Evolutionary conservation across 2,888 invertebrate genomes (phyloP), one percentile per base, ranked within the genome.

Genomic region (Listrodromus nycthemerus): DNA sequence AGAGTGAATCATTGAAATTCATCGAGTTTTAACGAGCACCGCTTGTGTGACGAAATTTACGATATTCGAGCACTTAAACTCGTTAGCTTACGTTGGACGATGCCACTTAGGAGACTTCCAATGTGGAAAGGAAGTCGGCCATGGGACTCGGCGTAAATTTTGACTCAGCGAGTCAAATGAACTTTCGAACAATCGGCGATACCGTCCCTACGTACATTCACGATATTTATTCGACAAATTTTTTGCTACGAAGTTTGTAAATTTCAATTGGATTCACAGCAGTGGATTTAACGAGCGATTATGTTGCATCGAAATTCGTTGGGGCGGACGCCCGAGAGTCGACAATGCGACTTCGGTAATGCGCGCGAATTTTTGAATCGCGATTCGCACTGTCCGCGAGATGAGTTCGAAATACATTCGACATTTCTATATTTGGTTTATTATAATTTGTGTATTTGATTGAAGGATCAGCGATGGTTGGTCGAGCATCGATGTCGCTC

Each of bases 71-170:
- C 55, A 50, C 82, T 87, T 89, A 87, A 85, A 76, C 50, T 48
- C 37, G 8, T 6, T 30, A 89, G 80, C 96, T 96, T 94, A 96
- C 96, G 96, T 95, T 94, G 95, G 94, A 95, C 95, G 93, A 96
- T 95, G 96, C 96, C 96, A 96, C 96, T 95, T 86, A 96, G 96
- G 96, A 96, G 95, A 88, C 83, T 90, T 90, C 89, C 91, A 87
- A 83, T 85, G 81, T 80, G 78, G 90, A 89, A 92, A 92, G 91
- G 90, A 92, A 89, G 86, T 85, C 65, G 79, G 74, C 80, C 79
- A 82, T 86, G 52, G 45, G 48, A 41, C 73, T 52, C 45, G 37
- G 21, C 48, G 52, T 41, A 2, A 8, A 69, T 37, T 65, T 77
- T 71, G 30, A 85, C 74, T 27, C 27, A 37, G 45, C 45, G 70